phyloP scores from a whole-genome alignment of 2,888 invertebrate genomes.

The Dryocosmus kuriphilus region DNA sequence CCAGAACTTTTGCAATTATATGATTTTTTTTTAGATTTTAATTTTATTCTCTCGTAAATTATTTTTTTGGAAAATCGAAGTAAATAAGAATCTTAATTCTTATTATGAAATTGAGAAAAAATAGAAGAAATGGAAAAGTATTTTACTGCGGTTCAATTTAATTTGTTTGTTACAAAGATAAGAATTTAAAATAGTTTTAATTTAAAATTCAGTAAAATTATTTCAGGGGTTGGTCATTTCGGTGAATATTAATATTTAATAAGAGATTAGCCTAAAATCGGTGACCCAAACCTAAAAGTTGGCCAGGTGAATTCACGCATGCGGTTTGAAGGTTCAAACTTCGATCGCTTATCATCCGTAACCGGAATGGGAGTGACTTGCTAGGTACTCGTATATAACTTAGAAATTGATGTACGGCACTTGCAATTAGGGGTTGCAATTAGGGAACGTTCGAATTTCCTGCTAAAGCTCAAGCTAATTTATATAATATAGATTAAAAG shows the following conservation, averaged over 20 bases:
- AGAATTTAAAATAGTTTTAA: too few species aligned
- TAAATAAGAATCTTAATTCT: too few species aligned
- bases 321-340: slow-evolving; percentile 16
- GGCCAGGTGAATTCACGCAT: slow-evolving; percentile 26
- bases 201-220: too few species aligned
- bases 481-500: neutral
- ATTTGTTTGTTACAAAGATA: too few species aligned
- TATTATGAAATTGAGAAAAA: too few species aligned
- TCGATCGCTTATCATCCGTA: slow-evolving; percentile 37
- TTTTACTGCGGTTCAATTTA: too few species aligned
- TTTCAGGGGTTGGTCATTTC: neutral
- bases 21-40: too few species aligned
- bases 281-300: slow-evolving; percentile 2
- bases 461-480: neutral
- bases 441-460: too few species aligned
- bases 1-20: too few species aligned
- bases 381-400: slow-evolving; percentile 1
- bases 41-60: too few species aligned
- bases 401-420: neutral
- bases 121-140: too few species aligned
- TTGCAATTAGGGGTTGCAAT: neutral
- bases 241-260: neutral
- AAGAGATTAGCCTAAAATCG: neutral
- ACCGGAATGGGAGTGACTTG: neutral
- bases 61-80: too few species aligned